Evolutionary conservation across 2,113 vertebrate species (phyloP).

Genomic region (Nicator chloris): DNA sequence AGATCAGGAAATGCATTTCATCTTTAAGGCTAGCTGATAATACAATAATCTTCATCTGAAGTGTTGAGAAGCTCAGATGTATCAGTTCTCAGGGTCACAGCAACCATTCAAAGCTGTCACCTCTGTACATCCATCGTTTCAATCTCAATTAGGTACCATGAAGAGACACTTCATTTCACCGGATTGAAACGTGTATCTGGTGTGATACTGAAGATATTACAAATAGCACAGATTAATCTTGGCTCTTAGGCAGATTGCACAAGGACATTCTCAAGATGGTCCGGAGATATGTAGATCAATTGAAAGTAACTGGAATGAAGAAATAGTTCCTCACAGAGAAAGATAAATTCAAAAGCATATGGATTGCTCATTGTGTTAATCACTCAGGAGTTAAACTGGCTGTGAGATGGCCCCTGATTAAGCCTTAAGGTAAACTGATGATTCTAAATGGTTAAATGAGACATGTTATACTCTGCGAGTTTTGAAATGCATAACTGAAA

Average conservation of each 20-base stretch:
- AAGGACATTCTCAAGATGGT: neutral
- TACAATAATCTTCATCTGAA: neutral
- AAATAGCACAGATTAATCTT: neutral
- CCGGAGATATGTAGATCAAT: neutral
- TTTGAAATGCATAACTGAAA: conserved; percentile 37
- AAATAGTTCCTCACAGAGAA: neutral
- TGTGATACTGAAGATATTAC: neutral
- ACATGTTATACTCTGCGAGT: neutral
- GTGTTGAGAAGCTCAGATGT: neutral
- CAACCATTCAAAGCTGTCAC: neutral
- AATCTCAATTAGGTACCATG: neutral
- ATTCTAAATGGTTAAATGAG: conserved; percentile 14
- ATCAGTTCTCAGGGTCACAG: neutral
- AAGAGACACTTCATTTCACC: neutral
- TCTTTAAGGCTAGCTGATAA: neutral
- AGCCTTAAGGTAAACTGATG: neutral
- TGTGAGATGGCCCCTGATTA: neutral
- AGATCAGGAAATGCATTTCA: neutral
- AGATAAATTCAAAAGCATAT: neutral
- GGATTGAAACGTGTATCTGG: neutral
- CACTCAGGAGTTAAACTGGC: neutral
- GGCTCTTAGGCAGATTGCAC: neutral
- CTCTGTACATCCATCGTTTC: neutral
- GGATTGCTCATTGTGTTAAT: neutral
- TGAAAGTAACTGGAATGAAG: conserved; percentile 1